These are phyloP conservation scores for Scelioninae gen. 1 DNA, from an alignment of 2,888 invertebrate species.

Conservation along the genomic window DNA sequence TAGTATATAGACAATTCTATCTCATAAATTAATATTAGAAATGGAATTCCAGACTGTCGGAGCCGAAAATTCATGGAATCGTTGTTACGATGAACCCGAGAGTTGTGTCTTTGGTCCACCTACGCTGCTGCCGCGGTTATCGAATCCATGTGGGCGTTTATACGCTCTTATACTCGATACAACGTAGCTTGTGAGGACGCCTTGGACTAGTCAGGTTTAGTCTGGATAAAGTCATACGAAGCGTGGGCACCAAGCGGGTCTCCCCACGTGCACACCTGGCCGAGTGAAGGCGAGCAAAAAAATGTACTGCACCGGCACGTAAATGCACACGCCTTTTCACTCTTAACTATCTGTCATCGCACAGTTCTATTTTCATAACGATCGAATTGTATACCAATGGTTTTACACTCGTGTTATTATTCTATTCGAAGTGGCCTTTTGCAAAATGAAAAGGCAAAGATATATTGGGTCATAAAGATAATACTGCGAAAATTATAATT, in stretches of 20 bases:
- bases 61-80: slow-evolving; percentile 61
- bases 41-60: no score
- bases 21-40: no score
- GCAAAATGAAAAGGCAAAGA: slow-evolving; percentile 6
- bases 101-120: slow-evolving; percentile 61
- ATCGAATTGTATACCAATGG: slow-evolving; percentile 49
- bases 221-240: slow-evolving; percentile 54
- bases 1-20: no score
- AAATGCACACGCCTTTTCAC: slow-evolving; percentile 58
- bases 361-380: slow-evolving; percentile 49
- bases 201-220: slow-evolving; percentile 63
- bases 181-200: slow-evolving; percentile 63
- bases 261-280: slow-evolving; percentile 74
- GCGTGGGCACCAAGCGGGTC: slow-evolving; percentile 74
- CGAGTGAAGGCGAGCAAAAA: slow-evolving; percentile 61
- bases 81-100: slow-evolving; percentile 57
- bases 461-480: slow-evolving; percentile 2
- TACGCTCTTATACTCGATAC: slow-evolving; percentile 62
- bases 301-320: slow-evolving; percentile 55
- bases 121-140: slow-evolving; percentile 65
- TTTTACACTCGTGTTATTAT: slow-evolving; percentile 35
- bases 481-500: slow-evolving; percentile 6
- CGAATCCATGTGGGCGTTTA: slow-evolving; percentile 62
- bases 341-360: slow-evolving; percentile 57
- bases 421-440: slow-evolving; percentile 19